Conservation (phyloP, 2,797 vertebrate species). For the Microctenopoma stevenorrisi region DNA sequence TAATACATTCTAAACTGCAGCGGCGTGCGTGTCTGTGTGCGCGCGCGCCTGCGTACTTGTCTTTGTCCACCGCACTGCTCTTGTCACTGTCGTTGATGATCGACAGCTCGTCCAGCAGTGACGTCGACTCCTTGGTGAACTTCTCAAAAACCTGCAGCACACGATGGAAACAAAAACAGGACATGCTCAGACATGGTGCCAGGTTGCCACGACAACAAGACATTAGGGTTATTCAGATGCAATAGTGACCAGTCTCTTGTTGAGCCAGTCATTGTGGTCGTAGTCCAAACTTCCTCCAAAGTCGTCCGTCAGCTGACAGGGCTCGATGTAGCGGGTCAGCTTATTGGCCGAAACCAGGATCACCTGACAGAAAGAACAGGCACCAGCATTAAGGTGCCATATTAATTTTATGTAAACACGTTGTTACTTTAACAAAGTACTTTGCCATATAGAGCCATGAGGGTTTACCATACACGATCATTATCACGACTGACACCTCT, state of each 20-base stretch:
- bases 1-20: neutral
- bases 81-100: slow-evolving; percentile 96
- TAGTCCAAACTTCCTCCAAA: slow-evolving; percentile 96
- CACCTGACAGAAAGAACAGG: slow-evolving; percentile 82
- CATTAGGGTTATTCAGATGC: neutral
- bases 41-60: slow-evolving; percentile 79
- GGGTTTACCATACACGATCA: too few relatives aligned
- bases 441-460: too few relatives aligned
- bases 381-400: neutral
- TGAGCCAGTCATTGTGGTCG: slow-evolving; percentile 98
- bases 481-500: too few relatives aligned
- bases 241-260: slow-evolving; percentile 93
- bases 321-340: slow-evolving; percentile 96
- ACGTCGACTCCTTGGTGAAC: slow-evolving; percentile 97
- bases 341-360: slow-evolving; percentile 99
- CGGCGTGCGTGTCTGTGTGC: neutral
- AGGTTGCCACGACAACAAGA: slow-evolving; percentile 12
- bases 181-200: neutral
- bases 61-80: slow-evolving; percentile 89
- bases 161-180: slow-evolving; percentile 12
- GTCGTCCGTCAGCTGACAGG: slow-evolving; percentile 96
- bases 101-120: slow-evolving; percentile 94
- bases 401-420: neutral
- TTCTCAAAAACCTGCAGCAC: slow-evolving; percentile 93
- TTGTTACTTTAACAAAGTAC: too few relatives aligned